These are phyloP conservation scores for Notodonta dromedarius DNA, from an alignment of 2,888 invertebrate species.

Conservation along the genomic window DNA sequence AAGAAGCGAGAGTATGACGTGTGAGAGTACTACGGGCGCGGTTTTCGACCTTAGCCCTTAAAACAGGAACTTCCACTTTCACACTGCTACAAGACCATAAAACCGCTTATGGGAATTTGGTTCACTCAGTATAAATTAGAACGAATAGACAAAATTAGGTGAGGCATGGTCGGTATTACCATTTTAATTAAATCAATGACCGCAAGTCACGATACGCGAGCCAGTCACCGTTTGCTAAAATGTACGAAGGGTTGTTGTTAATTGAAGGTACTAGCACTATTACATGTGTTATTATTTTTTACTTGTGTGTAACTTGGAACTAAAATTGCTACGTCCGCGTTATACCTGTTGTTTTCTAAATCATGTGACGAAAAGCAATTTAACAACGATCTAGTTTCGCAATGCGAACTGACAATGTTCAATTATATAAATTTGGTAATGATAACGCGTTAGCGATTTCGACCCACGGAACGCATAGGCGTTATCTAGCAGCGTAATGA, in stretches of 20 bases:
- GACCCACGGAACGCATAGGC: constrained; percentile 44
- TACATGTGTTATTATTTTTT: constrained; percentile 25
- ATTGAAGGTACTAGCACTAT: constrained; percentile 19
- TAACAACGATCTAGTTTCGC: constrained; percentile 71
- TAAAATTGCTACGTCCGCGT: constrained; percentile 35
- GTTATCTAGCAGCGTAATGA: constrained; percentile 39
- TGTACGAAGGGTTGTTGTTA: constrained; percentile 30
- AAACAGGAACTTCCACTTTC: constrained; percentile 18
- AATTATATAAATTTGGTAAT: constrained; percentile 76
- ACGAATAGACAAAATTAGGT: constrained; percentile 41
- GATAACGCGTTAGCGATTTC: constrained; percentile 58
- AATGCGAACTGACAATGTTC: constrained; percentile 71
- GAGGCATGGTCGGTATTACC: constrained; percentile 49
- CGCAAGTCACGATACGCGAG: constrained; percentile 54
- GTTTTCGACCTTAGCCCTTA: constrained; percentile 24
- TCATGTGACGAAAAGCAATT: constrained; percentile 78
- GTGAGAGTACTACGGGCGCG: constrained; percentile 28
- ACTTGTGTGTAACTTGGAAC: constrained; percentile 30
- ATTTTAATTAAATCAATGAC: constrained; percentile 62
- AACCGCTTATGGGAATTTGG: constrained; percentile 9
- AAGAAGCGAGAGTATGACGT: constrained; percentile 70
- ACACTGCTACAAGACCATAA: constrained; percentile 1
- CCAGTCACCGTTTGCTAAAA: constrained; percentile 14
- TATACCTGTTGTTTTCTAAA: constrained; percentile 60
- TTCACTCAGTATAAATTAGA: constrained; percentile 25